phyloP scores from a whole-genome alignment of 2,888 invertebrate genomes.

The Ornithoptera alexandrae region DNA sequence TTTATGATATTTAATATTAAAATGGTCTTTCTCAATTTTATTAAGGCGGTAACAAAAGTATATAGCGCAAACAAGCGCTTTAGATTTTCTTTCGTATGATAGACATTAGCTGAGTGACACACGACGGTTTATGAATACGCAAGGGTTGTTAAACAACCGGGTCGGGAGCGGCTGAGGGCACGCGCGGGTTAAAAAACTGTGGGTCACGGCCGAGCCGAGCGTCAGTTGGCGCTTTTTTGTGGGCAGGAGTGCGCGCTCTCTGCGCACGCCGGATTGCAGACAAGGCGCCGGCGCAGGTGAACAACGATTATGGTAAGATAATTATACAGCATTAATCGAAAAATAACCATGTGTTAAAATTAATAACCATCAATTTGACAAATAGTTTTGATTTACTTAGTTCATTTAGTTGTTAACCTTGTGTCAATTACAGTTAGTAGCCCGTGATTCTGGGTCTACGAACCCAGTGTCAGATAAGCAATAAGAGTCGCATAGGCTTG shows the following conservation, averaged over 20 bases:
- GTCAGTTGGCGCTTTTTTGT: conserved; percentile 64
- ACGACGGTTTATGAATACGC: conserved; percentile 65
- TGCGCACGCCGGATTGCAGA: conserved; percentile 31
- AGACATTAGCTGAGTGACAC: conserved; percentile 42
- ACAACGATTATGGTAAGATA: conserved; percentile 16
- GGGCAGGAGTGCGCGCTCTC: conserved; percentile 52
- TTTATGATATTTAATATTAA: neutral
- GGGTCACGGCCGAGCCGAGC: conserved; percentile 56
- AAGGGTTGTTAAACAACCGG: conserved; percentile 64
- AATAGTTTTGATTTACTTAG: neutral
- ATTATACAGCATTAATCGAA: conserved; percentile 1
- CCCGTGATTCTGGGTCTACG: no score
- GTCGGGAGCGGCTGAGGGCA: conserved; percentile 55
- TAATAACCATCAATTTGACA: neutral
- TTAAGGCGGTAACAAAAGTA: conserved; percentile 1
- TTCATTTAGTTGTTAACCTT: no score
- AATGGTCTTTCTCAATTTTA: neutral
- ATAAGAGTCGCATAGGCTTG: no score
- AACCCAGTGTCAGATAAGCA: no score
- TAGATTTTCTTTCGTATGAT: conserved; percentile 28
- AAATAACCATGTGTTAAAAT: neutral
- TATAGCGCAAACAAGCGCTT: conserved; percentile 5
- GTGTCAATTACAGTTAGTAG: no score
- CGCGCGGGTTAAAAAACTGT: conserved; percentile 69
- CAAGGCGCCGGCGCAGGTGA: conserved; percentile 39